Evolutionary conservation across 2,888 invertebrate genomes (phyloP).

Genomic region (Cenopis cana): DNA sequence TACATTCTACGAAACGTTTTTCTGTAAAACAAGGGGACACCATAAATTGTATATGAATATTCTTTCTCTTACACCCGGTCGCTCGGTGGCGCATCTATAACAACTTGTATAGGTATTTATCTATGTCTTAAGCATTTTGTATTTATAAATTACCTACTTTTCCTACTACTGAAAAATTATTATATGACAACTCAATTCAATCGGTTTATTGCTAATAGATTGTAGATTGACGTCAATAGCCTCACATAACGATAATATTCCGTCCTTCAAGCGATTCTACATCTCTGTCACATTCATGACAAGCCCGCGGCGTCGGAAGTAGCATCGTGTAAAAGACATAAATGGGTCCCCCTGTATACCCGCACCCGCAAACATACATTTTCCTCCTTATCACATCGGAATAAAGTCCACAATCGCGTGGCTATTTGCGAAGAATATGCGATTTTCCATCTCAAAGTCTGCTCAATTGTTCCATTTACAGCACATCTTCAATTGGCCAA

Average conservation of each 20-base stretch:
- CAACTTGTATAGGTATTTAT: too few species aligned
- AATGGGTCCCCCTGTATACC: constrained; percentile 46
- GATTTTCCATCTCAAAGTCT: constrained; percentile 60
- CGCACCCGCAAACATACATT: constrained; percentile 1
- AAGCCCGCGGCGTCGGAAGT: constrained; percentile 47
- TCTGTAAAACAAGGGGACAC: too few species aligned
- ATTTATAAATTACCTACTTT: too few species aligned
- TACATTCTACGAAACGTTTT: too few species aligned
- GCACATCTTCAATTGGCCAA: constrained; percentile 52
- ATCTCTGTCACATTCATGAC: constrained; percentile 44
- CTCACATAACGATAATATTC: not conserved
- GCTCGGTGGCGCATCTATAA: too few species aligned
- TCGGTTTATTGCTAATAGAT: too few species aligned
- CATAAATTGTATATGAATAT: too few species aligned
- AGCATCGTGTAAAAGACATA: constrained; percentile 46
- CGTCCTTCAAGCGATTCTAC: constrained; percentile 25
- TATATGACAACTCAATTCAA: too few species aligned
- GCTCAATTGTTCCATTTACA: constrained; percentile 60
- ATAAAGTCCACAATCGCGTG: not conserved
- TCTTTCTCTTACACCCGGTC: too few species aligned
- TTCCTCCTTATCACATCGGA: not conserved
- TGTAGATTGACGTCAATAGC: too few species aligned
- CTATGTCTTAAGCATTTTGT: too few species aligned
- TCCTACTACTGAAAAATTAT: too few species aligned
- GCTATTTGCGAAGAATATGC: constrained; percentile 49